Base-by-base conservation (phyloP, 1,140 invertebrate species). In the Gonioctena quinquepunctata region DNA sequence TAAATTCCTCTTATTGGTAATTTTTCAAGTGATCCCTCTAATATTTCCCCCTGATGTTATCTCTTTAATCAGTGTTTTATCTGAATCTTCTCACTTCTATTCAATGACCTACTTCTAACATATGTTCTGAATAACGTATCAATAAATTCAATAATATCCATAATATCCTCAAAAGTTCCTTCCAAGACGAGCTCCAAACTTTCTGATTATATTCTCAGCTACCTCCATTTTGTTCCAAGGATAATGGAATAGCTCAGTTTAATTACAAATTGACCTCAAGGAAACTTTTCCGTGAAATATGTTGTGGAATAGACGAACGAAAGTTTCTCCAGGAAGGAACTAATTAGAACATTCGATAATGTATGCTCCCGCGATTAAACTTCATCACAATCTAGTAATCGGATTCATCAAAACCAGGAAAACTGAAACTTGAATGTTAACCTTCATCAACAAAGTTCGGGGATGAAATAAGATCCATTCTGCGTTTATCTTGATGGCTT, bases 361-460 rank as follows among this genome's bases (percentile, higher is more conserved):
- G 21, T 59, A 59, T 59, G 56, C 21, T 25, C 23, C 1, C 23
- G 26, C 22, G n/a, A 16, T 59, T 59, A 59, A 59, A 42, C 56
- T 59, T 59, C 23, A 59, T 59, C 26, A 25, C 23, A 59, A 59
- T 59, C 26, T 59, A 25, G n/a, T 59, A 25, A 59, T 22, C 21
- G 25, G 22, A 16, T 59, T 23, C 26, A 59, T 59, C 56, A 59
- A 25, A 25, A 25, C 21, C 21, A 22, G 25, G 11, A 25, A 26
- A 59, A 59, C 11, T 59, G 1, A 21, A n/a, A 56, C 52, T 56
- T 13, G 22, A 19, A 56, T 23, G 52, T 59, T n/a, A 59, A 59
- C 56, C 56, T 59, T 26, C 56, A 59, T 59, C 56, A 59, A 59
- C 56, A 59, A 59, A 59, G 56, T 59, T 59, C 6, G 16, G 21